Evolutionary conservation across 2,888 invertebrate species (phyloP).

Genomic region (Pherbina coryleti): DNA sequence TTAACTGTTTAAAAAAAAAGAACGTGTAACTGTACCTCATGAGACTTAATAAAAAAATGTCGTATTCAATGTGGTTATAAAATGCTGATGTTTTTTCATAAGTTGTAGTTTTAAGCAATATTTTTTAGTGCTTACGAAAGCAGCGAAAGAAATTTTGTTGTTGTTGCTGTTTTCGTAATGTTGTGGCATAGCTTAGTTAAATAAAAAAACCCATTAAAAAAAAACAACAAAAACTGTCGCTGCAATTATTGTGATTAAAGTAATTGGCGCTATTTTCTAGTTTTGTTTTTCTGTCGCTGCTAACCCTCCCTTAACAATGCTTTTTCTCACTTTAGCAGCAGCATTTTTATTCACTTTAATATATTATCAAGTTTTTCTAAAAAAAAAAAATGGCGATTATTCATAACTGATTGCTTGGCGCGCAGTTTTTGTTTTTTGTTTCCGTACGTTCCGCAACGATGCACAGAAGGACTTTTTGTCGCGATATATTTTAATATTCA

Average conservation of each 20-base stretch:
- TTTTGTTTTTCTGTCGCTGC: background rate
- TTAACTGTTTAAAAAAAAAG: too few relatives aligned
- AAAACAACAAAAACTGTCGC: background rate
- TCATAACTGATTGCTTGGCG: background rate
- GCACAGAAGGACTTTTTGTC: background rate
- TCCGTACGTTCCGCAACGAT: background rate
- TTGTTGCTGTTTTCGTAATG: background rate
- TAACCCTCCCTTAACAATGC: background rate
- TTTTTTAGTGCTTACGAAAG: background rate
- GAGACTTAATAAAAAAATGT: too few relatives aligned
- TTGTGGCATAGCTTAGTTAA: background rate
- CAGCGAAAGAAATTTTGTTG: background rate
- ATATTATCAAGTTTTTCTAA: constrained; percentile 47
- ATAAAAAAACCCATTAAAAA: background rate
- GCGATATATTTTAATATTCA: background rate
- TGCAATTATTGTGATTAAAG: background rate
- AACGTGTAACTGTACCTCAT: too few relatives aligned
- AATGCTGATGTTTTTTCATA: background rate
- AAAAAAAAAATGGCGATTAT: constrained; percentile 8
- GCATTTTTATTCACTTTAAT: constrained; percentile 34
- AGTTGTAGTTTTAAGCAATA: background rate
- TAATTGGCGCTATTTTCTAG: background rate
- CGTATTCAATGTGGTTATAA: too few relatives aligned
- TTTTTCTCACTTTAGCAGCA: background rate
- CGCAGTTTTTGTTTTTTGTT: background rate